Percentiles rank a stretch among this genome's conserved stretches.
These are phyloP conservation scores for Lophura nycthemera DNA, from an alignment of 2,113 vertebrate species.

Conservation along the genomic window DNA sequence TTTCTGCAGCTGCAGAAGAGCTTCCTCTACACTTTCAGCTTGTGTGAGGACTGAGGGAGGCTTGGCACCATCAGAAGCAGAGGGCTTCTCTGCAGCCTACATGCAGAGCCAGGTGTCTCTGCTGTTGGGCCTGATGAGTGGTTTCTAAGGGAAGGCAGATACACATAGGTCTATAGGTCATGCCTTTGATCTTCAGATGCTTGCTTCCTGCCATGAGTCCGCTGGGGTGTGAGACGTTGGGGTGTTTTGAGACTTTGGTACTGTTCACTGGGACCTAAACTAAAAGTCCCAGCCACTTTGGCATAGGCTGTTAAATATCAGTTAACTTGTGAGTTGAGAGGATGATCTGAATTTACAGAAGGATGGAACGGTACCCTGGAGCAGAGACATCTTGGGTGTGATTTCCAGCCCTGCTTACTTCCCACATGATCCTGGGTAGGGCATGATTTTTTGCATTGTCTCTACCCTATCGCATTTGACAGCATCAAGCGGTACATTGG, in stretches of 20 bases:
- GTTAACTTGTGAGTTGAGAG: neutral
- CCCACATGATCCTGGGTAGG: neutral
- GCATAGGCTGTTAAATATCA: neutral
- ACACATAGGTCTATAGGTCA: neutral
- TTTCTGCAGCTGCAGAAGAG: neutral
- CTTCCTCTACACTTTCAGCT: neutral
- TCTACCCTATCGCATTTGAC: neutral
- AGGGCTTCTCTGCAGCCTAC: neutral
- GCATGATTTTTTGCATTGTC: neutral
- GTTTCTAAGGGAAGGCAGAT: neutral
- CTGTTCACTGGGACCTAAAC: neutral
- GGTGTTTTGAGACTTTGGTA: neutral
- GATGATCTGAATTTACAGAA: neutral
- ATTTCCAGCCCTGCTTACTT: neutral
- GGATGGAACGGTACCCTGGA: neutral
- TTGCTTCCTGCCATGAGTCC: constrained; percentile 7
- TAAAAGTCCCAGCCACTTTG: neutral
- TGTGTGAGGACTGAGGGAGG: neutral
- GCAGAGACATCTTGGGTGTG: neutral
- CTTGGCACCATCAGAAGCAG: neutral
- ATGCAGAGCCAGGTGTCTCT: neutral
- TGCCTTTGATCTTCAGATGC: constrained; percentile 28
- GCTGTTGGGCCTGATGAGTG: neutral
- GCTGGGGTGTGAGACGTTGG: neutral
- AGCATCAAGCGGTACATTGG: neutral